phyloP scores from a whole-genome alignment of 1,140 invertebrate genomes.

The Dinothrombium tinctorium region DNA sequence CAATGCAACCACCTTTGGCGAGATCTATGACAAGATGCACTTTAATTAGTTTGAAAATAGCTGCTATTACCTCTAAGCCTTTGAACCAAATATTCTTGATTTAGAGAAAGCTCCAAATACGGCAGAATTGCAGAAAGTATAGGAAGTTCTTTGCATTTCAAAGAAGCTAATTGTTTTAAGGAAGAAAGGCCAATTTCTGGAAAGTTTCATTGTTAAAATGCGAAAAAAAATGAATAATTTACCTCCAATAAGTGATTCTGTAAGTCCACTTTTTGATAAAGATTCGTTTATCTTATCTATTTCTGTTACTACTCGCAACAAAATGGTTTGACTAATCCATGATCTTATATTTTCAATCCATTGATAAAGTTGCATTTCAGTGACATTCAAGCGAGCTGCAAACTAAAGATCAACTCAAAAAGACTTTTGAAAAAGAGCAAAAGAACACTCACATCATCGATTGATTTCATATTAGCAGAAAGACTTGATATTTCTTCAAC shows the following conservation, averaged over 20 bases:
- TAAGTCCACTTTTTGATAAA: constrained; percentile 36
- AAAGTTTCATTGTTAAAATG: constrained; percentile 9
- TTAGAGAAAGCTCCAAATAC: constrained; percentile 46
- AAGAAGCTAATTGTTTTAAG: constrained; percentile 25
- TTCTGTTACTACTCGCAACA: constrained; percentile 38
- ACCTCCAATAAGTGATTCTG: constrained; percentile 41
- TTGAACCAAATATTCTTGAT: constrained; percentile 57
- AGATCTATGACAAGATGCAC: constrained; percentile 28
- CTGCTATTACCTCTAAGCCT: constrained; percentile 33
- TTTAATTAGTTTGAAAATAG: constrained; percentile 2
- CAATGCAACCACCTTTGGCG: constrained; percentile 48
- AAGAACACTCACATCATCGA: constrained; percentile 2
- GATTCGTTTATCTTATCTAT: constrained; percentile 39
- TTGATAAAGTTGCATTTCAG: constrained; percentile 18
- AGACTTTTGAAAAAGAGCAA: constrained; percentile 8
- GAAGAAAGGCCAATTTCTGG: constrained; percentile 22
- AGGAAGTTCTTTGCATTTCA: constrained; percentile 36
- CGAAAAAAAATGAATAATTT: constrained; percentile 5
- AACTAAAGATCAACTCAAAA: constrained; percentile 15
- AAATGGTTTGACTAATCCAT: constrained; percentile 51
- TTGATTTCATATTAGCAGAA: not conserved
- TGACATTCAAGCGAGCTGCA: constrained; percentile 19
- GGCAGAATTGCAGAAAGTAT: constrained; percentile 40
- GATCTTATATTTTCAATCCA: constrained; percentile 25
- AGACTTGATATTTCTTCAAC: constrained; percentile 2